Evolutionary conservation across 2,888 invertebrate species (phyloP).

Genomic region (Callyntrura guangdongensis): DNA sequence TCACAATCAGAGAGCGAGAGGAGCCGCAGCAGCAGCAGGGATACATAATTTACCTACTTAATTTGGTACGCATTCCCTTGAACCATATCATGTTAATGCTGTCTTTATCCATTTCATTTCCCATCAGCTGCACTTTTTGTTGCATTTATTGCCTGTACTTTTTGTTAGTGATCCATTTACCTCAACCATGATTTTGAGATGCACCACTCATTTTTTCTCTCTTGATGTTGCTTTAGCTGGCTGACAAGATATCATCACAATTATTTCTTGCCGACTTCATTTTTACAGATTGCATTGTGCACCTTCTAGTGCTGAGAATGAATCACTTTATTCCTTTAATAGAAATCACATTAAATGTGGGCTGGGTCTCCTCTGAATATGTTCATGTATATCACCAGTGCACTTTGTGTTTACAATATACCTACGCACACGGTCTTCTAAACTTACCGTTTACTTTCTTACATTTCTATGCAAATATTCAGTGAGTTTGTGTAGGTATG

Average conservation of each 20-base stretch:
- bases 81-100: background rate
- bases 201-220: background rate
- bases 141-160: background rate
- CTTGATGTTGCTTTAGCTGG: background rate
- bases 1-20: no score
- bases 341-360: constrained; percentile 10
- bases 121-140: constrained; percentile 28
- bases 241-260: constrained; percentile 39
- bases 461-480: constrained; percentile 19
- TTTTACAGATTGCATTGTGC: background rate
- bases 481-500: background rate
- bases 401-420: background rate
- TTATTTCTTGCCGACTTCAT: constrained; percentile 3
- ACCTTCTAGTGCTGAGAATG: constrained; percentile 43
- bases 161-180: constrained; percentile 21
- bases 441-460: background rate
- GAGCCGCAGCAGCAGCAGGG: no score
- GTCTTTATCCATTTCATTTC: constrained; percentile 7
- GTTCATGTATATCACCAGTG: constrained; percentile 5
- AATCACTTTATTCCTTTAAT: constrained; percentile 51
- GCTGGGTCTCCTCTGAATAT: constrained; percentile 6
- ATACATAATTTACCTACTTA: no score
- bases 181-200: constrained; percentile 2
- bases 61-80: no score
- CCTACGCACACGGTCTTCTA: background rate